These are phyloP conservation scores for Grammomys dolichurus DNA, from an alignment of 2,113 vertebrate species.

Conservation along the genomic window DNA sequence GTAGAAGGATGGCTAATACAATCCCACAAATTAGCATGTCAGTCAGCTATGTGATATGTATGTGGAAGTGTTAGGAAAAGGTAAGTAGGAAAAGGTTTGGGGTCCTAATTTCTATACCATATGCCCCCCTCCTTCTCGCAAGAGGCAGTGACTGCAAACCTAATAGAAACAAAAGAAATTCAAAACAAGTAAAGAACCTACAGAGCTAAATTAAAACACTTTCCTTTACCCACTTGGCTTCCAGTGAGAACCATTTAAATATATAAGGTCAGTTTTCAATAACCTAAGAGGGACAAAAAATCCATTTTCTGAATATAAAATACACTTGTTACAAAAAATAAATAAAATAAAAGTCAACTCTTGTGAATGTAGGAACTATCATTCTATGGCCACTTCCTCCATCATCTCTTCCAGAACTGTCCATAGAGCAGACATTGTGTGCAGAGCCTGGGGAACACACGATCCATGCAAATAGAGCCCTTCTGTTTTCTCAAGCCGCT, in stretches of 20 bases:
- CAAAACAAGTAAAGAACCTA: not conserved
- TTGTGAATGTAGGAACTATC: not conserved
- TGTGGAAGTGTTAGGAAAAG: not conserved
- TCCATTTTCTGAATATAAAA: not conserved
- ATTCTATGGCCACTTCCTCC: not conserved
- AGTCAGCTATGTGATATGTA: not conserved
- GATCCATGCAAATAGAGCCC: not conserved
- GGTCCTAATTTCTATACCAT: not conserved
- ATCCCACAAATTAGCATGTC: not conserved
- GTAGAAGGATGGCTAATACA: not conserved
- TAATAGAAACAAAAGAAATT: slow-evolving; percentile 8
- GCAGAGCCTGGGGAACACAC: not conserved
- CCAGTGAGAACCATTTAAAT: not conserved
- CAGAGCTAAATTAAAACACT: not conserved
- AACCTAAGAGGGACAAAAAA: not conserved
- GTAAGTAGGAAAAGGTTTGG: not conserved
- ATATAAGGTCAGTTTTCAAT: not conserved
- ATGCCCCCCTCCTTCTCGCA: not conserved
- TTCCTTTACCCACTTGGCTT: not conserved
- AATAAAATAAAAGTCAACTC: not conserved
- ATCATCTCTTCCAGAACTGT: not conserved
- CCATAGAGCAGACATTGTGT: not conserved
- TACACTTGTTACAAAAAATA: not conserved
- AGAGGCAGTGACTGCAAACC: not conserved
- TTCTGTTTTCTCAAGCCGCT: not conserved